A percentile compares a stretch with the other conserved stretches of the same genome.
These are phyloP conservation scores for Epinotia ramella DNA, from an alignment of 2,888 invertebrate genomes.

Conservation along the genomic window DNA sequence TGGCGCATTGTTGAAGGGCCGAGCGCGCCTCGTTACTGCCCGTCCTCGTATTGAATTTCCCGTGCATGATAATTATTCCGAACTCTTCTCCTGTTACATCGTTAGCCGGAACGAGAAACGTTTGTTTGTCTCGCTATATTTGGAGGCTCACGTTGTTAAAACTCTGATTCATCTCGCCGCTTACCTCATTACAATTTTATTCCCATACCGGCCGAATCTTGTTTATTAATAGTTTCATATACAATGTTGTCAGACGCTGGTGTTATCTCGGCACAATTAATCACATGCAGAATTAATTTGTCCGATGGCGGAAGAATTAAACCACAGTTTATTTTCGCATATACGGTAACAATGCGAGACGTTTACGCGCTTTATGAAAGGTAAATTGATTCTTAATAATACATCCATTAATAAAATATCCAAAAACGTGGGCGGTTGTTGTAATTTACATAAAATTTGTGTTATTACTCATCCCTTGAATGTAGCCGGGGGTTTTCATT, in stretches of 20 bases:
- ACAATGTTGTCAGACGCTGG: constrained; percentile 47
- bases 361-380: constrained; percentile 58
- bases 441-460: constrained; percentile 73
- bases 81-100: constrained; percentile 42
- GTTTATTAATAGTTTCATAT: constrained; percentile 36
- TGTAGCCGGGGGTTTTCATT: constrained; percentile 51
- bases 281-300: constrained; percentile 52
- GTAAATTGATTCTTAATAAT: constrained; percentile 81
- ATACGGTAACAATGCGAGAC: constrained; percentile 55
- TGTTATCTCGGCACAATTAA: constrained; percentile 52
- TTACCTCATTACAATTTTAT: constrained; percentile 36
- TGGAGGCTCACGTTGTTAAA: constrained; percentile 34
- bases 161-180: constrained; percentile 44
- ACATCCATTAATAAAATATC: constrained; percentile 69
- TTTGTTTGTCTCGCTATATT: constrained; percentile 41
- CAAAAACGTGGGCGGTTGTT: constrained; percentile 61
- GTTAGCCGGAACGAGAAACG: constrained; percentile 38
- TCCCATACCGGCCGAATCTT: constrained; percentile 21
- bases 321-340: constrained; percentile 53
- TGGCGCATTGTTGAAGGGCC: constrained; percentile 69
- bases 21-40: constrained; percentile 66
- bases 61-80: constrained; percentile 40
- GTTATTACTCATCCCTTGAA: constrained; percentile 55
- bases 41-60: constrained; percentile 49
- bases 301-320: constrained; percentile 60